A percentile compares a stretch with the other conserved stretches of the same genome.
phyloP scores from a whole-genome alignment of 2,113 vertebrate genomes.

The Salvelinus sp. region DNA sequence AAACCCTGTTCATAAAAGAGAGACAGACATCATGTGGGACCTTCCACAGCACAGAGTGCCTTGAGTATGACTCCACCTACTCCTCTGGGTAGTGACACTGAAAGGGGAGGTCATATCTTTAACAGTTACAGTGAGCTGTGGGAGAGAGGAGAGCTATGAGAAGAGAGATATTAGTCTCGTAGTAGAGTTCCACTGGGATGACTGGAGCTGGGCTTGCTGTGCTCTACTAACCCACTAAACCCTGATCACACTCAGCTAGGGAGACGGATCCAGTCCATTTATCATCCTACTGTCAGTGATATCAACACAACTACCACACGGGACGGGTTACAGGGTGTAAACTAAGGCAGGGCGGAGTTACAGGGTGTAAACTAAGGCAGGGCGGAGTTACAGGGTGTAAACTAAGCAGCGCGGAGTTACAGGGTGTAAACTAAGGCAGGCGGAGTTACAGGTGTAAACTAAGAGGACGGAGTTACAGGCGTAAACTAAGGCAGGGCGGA shows the following conservation, averaged over 20 bases:
- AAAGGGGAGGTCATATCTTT: conserved; percentile 26
- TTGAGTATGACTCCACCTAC: background rate
- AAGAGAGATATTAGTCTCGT: conserved; percentile 10
- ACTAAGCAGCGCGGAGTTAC: no score
- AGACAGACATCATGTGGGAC: background rate
- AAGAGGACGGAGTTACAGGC: no score
- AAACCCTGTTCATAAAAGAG: background rate
- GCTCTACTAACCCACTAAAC: conserved; percentile 28
- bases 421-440: no score
- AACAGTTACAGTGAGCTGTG: background rate
- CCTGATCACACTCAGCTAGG: conserved; percentile 11
- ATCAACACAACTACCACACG: background rate
- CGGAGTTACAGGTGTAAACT: no score
- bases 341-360: background rate
- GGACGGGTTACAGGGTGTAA: background rate
- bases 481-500: no score
- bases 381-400: no score
- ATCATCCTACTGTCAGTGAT: conserved; percentile 3
- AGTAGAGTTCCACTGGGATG: conserved; percentile 16
- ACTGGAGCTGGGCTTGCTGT: conserved; percentile 12
- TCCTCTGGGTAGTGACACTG: background rate
- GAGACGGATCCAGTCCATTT: conserved; percentile 5
- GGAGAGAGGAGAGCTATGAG: conserved; percentile 6
- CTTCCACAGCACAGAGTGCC: background rate
- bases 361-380: no score